Base-by-base conservation (phyloP, 2,113 vertebrate species). In the Euleptes europaea region DNA sequence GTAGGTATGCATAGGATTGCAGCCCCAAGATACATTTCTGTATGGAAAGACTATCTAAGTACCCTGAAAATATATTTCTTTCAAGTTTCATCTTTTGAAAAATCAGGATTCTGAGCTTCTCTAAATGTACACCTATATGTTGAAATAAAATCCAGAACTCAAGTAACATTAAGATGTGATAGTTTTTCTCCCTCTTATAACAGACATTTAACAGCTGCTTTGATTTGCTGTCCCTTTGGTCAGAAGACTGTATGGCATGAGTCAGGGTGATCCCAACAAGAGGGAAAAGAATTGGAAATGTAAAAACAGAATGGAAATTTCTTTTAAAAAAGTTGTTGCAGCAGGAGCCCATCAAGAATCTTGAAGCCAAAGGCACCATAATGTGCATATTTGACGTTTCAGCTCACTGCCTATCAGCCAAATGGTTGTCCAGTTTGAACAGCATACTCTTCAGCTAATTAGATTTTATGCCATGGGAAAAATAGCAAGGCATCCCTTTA, bases 401-500 rank as follows among this genome's bases (percentile, higher is more conserved):
- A 91, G 84, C 73, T 79, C 79, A 35, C 72, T 92, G 91, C 82
- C 78, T 87, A 57, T 57, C 87, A 80, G 76, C 78, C 88, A 92
- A 78, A 67, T 77, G 42, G 85, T 65, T 83, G 86, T 73, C 85
- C 26, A 49, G 19, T 6, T 49, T 86, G 90, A 89, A 80, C 69
- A 83, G 66, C 0, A 19, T 71, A 78, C 76, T 91, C 84, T 78
- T 92, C 79, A 44, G 80, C 77, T 84, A 70, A 85, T 84, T 91
- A 47, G 78, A 76, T 92, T 94, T 91, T 86, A 88, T 87, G 81
- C 85, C 65, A 38, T 73, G 75, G 91, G 82, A 85, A 89, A 84
- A 88, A 85, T 88, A 83, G 71, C 84, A 79, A 88, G 13, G 54
- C 71, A 72, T 54, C 84, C 77, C 90, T 93, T 92, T 92, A 92